Evolutionary conservation across 2,888 invertebrate species (phyloP), one percentile per base, ranked within the genome.

Genomic region (Corbicula japonica): DNA sequence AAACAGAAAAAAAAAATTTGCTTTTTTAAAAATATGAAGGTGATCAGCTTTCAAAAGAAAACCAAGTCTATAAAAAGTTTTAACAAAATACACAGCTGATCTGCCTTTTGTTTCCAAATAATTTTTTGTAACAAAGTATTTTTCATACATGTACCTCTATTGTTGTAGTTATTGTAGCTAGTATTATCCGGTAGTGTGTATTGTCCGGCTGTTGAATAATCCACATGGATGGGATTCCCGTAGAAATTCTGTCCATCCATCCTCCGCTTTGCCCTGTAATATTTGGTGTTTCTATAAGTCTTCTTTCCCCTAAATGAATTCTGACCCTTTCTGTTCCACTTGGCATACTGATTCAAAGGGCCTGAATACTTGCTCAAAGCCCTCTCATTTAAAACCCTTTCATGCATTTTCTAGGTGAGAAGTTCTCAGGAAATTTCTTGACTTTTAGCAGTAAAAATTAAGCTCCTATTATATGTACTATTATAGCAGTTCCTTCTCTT

Each of bases 211-310:
- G 46, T 50, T 2, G 84, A 66, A 50, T 85, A 86, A 56, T 85
- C 78, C 28, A 83, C 86, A 54, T 83, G 77, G 30, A 91, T 89
- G 94, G 96, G 96, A 80, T 95, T 95, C 18, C 97, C 97, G 94
- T 95, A 97, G 63, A 97, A 96, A 94, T 96, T 96, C 93, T 97
- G 96, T 76, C 97, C 97, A 90, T 97, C 96, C 95, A 97, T 96
- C 91, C 97, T 96, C 93, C 96, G 96, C 91, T 96, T 95, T 83
- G 97, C 97, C 94, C 97, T 97, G 92, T 68, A 88, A 87, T 66
- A 76, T 21, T 38, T 56, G 1, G 68, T 58, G 34, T 56, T 48
- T 28, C 65, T 73, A 41, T 60, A 61, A 35, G 34, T 34, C 44
- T 61, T 58, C 68, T 62, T 71, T 15, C 77, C 72, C 54, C 65